Base-by-base conservation (phyloP, 1,140 invertebrate genomes). In the Pachypsylla venusta region DNA sequence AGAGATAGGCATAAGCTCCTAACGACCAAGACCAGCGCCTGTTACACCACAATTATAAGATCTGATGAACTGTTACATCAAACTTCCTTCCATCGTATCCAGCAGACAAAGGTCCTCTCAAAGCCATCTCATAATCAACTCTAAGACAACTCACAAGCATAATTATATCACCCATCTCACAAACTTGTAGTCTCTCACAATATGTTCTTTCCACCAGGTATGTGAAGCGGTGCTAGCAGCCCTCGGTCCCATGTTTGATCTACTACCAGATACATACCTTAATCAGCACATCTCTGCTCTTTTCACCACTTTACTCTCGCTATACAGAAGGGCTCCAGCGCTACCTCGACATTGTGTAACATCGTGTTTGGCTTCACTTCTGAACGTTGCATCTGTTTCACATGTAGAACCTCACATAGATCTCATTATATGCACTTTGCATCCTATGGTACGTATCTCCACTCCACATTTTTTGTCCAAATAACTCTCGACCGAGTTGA, bases 371-470 rank as follows among this genome's bases (percentile, higher is more conserved):
- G 42, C 42, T 3, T n/a, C 42, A 5, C n/a, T 48, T 19, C 42
- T 48, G 16, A 7, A 5, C 4, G 42, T 48, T 3, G 42, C 42
- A n/a, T 22, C 42, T 48, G 42, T 48, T 7, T 4, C 42, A 7
- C 16, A 19, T 19, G 42, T 48, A 19, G 42, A 48, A 48, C 42
- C 42, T 19, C 42, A 48, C n/a, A 48, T 48, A 19, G 42, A 48
- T 48, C 42, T 48, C 42, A 48, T 48, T 22, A 48, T 48, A 48
- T 48, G 42, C 42, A 48, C 42, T 4, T 22, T 48, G 16, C 42
- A 48, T 48, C 42, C 42, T 19, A 48, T 48, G 42, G 42, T 48
- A 48, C 16, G 10, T 35, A 16, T 16, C 30, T 35, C 16, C 16
- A 35, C 16, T n/a, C n/a, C n/a, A n/a, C n/a, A n/a, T n/a, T n/a